These are phyloP conservation scores for Cisticola juncidis DNA, from an alignment of 2,113 vertebrate genomes.

Conservation along the genomic window DNA sequence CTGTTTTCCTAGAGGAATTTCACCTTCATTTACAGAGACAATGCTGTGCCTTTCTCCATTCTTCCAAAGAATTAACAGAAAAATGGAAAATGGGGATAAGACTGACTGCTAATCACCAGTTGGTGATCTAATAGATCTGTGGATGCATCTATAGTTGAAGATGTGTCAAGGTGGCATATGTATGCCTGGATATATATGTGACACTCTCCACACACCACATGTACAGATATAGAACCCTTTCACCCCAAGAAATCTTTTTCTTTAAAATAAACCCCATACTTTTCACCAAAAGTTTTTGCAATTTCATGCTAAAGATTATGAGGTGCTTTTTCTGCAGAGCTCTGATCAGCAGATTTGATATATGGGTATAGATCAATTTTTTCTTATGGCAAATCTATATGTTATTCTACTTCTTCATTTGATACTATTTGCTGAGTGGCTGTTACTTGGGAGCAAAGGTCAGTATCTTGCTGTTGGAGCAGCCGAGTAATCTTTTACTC, in stretches of 20 bases:
- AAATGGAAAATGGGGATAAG: not conserved
- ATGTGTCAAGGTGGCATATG: not conserved
- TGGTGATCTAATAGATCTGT: not conserved
- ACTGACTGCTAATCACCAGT: not conserved
- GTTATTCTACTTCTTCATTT: constrained; percentile 84
- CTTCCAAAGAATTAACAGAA: not conserved
- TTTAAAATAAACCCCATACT: constrained; percentile 1
- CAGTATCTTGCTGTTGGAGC: constrained; percentile 76
- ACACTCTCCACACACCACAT: not conserved
- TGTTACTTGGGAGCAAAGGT: constrained; percentile 87
- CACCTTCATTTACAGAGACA: constrained; percentile 49
- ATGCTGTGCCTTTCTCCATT: not conserved
- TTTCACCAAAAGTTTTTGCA: constrained; percentile 45
- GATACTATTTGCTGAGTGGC: constrained; percentile 87
- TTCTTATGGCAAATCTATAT: constrained; percentile 85
- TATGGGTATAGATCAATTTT: constrained; percentile 82
- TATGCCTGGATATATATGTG: not conserved
- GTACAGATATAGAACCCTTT: not conserved
- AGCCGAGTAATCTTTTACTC: constrained; percentile 85
- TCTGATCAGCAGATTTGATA: constrained; percentile 87
- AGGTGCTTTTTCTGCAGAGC: constrained; percentile 63
- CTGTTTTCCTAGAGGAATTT: constrained; percentile 61
- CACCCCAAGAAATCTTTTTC: not conserved
- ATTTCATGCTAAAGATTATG: constrained; percentile 53
- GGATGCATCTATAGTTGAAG: not conserved